phyloP scores from a whole-genome alignment of 2,888 invertebrate genomes.

The Nesidiocoris tenuis region DNA sequence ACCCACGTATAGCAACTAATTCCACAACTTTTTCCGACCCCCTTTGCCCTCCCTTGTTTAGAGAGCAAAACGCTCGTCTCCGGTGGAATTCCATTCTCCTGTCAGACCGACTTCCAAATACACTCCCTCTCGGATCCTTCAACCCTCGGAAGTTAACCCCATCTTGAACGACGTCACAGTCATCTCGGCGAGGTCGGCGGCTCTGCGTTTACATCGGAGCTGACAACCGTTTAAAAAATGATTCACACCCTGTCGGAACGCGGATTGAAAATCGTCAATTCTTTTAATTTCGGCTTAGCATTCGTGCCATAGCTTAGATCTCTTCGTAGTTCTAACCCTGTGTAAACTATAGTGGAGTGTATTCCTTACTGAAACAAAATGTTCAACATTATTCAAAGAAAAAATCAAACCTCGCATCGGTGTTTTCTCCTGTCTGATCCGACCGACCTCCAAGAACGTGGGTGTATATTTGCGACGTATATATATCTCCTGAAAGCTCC shows the following conservation, averaged over 20 bases:
- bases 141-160: neutral
- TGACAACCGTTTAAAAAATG: slow-evolving; percentile 42
- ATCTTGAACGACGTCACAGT: neutral
- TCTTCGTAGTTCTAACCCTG: no score
- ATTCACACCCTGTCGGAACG: slow-evolving; percentile 36
- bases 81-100: slow-evolving; percentile 42
- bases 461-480: no score
- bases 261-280: slow-evolving; percentile 23
- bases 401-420: no score
- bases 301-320: no score
- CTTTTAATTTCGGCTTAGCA: no score
- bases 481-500: no score
- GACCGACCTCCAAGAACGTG: no score
- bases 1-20: slow-evolving; percentile 27
- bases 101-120: slow-evolving; percentile 40
- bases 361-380: no score
- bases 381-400: no score
- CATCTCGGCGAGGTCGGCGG: neutral
- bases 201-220: slow-evolving; percentile 23
- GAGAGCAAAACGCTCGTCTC: slow-evolving; percentile 11
- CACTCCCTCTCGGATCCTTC: slow-evolving; percentile 32
- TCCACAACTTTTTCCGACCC: slow-evolving; percentile 37
- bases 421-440: no score
- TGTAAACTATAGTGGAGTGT: no score
- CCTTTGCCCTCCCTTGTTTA: slow-evolving; percentile 3